Evolutionary conservation across 1,140 invertebrate species (phyloP), one percentile per base, ranked within the genome.

Genomic region (Drosophila ironensis): DNA sequence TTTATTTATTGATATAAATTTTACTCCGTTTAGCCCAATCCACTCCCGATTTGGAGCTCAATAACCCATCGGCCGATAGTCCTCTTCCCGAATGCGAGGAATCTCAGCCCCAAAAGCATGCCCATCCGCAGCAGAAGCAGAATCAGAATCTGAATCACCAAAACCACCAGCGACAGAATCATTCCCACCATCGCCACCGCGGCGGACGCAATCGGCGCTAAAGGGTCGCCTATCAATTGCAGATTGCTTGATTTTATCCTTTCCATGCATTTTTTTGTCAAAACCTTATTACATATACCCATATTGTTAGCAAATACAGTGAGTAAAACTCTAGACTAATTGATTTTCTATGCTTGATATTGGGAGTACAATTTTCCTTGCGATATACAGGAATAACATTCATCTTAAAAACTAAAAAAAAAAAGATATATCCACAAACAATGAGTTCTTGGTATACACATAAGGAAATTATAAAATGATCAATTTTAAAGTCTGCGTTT

Each of bases 161-260:
- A 4, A 28, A 59, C 2, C 71, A 76, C 0, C 59, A 72, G 11
- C 75, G 73, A n/a, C 77, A 77, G 9, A 68, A 64, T 44, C 68
- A 76, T 27, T 30, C 69, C 28, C 63, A 84, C 61, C 80, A 86
- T 38, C 80, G 80, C 35, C 78, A 45, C 33, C 80, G 80, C 20
- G 80, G 80, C 25, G 80, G 80, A 14, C 80, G 80, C 46, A 84
- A 86, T 54, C 61, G 80, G 17, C 80, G 80, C 27, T 84, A 68
- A 9, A 20, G 12, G 8, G 17, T 48, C 27, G 9, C 57, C 0
- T 38, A 42, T 12, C 6, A 5, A 9, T 6, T 7, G 2, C 5
- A 11, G n/a, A 30, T 40, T 9, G 2, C 1, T 44, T 4, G 37
- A 56, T 54, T 45, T 24, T n/a, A n/a, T 47, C 16, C 11, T 14